phyloP scores from a whole-genome alignment of 2,888 invertebrate species.

The Mesoligia furuncula region DNA sequence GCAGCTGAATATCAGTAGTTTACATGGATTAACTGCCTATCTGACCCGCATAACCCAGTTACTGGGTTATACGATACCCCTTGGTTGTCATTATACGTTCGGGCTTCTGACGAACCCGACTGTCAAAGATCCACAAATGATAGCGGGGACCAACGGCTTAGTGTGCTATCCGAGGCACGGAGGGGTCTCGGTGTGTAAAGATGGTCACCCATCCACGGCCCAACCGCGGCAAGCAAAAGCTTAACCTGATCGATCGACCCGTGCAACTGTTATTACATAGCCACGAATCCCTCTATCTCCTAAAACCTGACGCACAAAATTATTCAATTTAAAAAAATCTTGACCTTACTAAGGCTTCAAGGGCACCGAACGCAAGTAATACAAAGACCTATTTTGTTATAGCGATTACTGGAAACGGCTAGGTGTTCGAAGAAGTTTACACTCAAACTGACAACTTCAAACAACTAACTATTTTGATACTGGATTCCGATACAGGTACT shows the following conservation, averaged over 20 bases:
- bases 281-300: neutral
- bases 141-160: no score
- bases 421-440: constrained; percentile 1
- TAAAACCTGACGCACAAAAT: constrained; percentile 1
- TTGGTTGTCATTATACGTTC: no score
- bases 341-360: constrained; percentile 45
- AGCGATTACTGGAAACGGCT: constrained; percentile 34
- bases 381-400: constrained; percentile 25
- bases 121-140: no score
- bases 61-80: no score
- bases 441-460: constrained; percentile 6
- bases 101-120: no score
- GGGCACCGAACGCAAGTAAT: constrained; percentile 24
- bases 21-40: no score
- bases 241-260: neutral
- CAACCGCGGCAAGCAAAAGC: neutral
- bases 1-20: no score
- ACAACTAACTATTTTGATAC: constrained; percentile 15
- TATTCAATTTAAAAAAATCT: constrained; percentile 31
- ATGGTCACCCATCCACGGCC: neutral
- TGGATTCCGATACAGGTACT: neutral
- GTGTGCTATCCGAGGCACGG: no score
- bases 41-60: no score
- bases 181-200: neutral
- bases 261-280: neutral